Conservation (phyloP, 2,113 vertebrate genomes). For the Brachyhypopomus gauderio region DNA sequence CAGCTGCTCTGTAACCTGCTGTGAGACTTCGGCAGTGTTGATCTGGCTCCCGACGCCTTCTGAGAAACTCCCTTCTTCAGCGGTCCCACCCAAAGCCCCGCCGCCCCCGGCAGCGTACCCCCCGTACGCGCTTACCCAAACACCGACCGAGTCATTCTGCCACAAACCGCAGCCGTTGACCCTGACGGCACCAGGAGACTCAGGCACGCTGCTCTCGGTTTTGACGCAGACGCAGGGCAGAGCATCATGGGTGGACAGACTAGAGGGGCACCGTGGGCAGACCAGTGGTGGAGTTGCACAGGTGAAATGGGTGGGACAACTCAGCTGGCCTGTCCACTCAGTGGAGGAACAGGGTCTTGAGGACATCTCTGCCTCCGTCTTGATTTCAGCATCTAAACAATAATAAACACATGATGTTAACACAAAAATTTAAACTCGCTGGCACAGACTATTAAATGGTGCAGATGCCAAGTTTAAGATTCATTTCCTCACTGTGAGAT, state of each 20-base stretch:
- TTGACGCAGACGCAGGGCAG: slow-evolving; percentile 79
- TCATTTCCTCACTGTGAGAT: no score
- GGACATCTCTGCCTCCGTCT: neutral
- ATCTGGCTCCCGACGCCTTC: slow-evolving; percentile 81
- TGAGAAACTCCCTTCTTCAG: slow-evolving; percentile 28
- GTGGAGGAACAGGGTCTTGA: slow-evolving; percentile 67
- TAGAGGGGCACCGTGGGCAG: slow-evolving; percentile 79
- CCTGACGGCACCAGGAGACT: slow-evolving; percentile 74
- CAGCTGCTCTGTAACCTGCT: slow-evolving; percentile 95
- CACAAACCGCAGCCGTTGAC: neutral
- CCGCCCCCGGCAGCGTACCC: no score
- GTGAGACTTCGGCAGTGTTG: slow-evolving; percentile 90
- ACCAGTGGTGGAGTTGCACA: slow-evolving; percentile 51
- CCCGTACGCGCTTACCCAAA: neutral
- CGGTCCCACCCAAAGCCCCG: neutral
- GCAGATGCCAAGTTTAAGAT: neutral
- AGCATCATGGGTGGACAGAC: slow-evolving; percentile 69
- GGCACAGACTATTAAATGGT: neutral
- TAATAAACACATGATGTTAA: neutral
- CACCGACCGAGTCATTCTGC: neutral
- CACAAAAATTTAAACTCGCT: neutral
- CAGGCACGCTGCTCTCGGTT: slow-evolving; percentile 69
- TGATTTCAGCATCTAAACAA: slow-evolving; percentile 17
- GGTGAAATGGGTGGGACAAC: slow-evolving; percentile 72
- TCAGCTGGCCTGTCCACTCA: slow-evolving; percentile 67